phyloP scores from a whole-genome alignment of 2,888 invertebrate species.

The Polylopha cassiicola region DNA sequence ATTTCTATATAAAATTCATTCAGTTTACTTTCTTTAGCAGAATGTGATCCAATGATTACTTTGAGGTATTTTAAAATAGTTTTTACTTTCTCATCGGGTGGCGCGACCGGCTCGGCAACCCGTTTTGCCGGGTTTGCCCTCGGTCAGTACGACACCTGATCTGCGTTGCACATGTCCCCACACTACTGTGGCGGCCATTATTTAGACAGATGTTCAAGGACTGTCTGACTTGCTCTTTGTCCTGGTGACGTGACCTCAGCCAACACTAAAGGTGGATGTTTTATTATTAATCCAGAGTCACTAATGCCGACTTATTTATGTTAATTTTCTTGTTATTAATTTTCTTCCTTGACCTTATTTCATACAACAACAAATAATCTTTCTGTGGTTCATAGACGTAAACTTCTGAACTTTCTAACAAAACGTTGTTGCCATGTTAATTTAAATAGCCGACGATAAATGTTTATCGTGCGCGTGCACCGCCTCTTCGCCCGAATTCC shows the following conservation, averaged over 20 bases:
- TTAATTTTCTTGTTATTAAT: too few relatives aligned
- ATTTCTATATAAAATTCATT: neutral
- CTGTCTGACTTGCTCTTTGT: too few relatives aligned
- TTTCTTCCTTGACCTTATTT: too few relatives aligned
- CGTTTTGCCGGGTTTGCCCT: constrained; percentile 57
- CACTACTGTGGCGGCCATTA: constrained; percentile 35
- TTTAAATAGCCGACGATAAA: constrained; percentile 42
- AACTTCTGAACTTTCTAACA: constrained; percentile 19
- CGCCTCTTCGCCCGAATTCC: constrained; percentile 52
- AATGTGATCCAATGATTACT: constrained; percentile 33
- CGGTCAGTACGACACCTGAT: constrained; percentile 74
- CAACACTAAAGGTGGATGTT: too few relatives aligned
- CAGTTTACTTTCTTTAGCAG: constrained; percentile 23
- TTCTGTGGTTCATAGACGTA: too few relatives aligned
- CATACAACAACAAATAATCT: too few relatives aligned
- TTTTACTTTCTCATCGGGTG: constrained; percentile 49
- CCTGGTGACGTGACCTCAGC: too few relatives aligned
- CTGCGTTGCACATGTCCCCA: constrained; percentile 56
- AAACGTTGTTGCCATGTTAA: constrained; percentile 31
- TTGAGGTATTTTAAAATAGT: constrained; percentile 37
- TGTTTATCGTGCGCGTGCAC: constrained; percentile 43
- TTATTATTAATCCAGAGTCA: too few relatives aligned
- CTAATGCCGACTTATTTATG: too few relatives aligned
- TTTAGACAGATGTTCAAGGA: constrained; percentile 57
- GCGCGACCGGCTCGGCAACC: constrained; percentile 51